Evolutionary conservation across 2,113 vertebrate genomes (phyloP), one percentile per base, ranked within the genome.

Genomic region (Prochilodus magdalenae): DNA sequence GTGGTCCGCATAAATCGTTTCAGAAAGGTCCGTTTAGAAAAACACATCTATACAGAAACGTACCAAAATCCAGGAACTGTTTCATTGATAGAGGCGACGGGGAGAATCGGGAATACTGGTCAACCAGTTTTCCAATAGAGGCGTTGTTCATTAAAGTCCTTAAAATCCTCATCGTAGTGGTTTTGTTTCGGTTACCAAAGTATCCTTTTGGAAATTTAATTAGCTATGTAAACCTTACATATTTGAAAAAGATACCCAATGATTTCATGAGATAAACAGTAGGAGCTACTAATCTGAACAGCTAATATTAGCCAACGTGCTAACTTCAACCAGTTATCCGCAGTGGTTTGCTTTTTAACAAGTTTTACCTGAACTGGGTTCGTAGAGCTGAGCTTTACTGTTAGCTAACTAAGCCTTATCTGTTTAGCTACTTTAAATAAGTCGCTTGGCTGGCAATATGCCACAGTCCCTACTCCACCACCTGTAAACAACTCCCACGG

Each of bases 71-170:
- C 86, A 95, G 88, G 83, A 95, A 94, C 87, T 95, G 94, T 86
- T 95, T 95, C 89, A 95, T 95, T n/a, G 94, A 95, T 1, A 95
- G 91, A 59, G 94, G 94, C 0, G 94, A 95, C 6, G 94, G 94
- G 0, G 94, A 95, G 29, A 95, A 95, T 73, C 91, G 94, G 62
- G 94, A 95, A 55, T 94, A 95, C 66, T 90, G 93, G 75, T 95
- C 94, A 0, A 95, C 88, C 55, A 94, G 92, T 80, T 94, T 94
- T 22, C 90, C 91, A 10, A 92, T 76, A 12, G 91, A 89, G 11
- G 87, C 63, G 69, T 88, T 91, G 79, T 86, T 94, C 90, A 93
- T 89, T 85, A 94, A 78, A 67, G 90, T 87, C 80, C 90, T 88
- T 65, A 94, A 85, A 49, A 94, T 90, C 87, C 92, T 93, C 94